Base-by-base conservation (phyloP, 2,797 vertebrate genomes). In the Sebastes diploproa region DNA sequence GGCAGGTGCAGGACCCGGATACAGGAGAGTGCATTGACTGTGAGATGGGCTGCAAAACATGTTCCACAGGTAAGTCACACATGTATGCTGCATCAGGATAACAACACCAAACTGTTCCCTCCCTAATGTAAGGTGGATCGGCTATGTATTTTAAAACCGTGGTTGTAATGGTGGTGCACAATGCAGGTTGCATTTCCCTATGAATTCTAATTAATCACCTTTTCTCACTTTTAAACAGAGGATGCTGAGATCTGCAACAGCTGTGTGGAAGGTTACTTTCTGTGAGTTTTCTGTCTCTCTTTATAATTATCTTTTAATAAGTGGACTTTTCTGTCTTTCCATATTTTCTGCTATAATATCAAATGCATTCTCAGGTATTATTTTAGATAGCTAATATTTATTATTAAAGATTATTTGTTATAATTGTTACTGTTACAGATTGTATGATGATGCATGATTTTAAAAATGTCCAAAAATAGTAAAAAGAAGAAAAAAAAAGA, bases 11-110 rank as follows among this genome's bases (percentile, higher is more conserved):
- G 84, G 96, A 97, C 82, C 93, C 94, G 23, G 95, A 95, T 59
- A 96, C 95, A 13, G 96, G 94, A 80, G 96, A 96, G 84, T 97
- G 96, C 81, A 84, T 96, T 63, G 89, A 95, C 82, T 97, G 96
- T 90, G 94, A 94, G 72, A 84, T 86, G 77, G 95, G 96, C 65
- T 97, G 96, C 80, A 95, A 93, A 84, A 90, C 94, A 20, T 97
- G 96, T 78, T 95, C 95, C 77, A 81, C 93, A 90, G 95, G 96
- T 96, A 89, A 89, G 76, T 84, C n/a, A 25, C 38, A 71, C 36
- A 72, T 4, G 30, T 27, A 58, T 77, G n/a, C 36, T 78, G 22
- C 34, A 22, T 54, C 30, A 77, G 18, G 13, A 9, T 65, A 22
- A 70, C 34, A 82, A 18, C 32, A 52, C 30, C 54, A 42, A 54